Percentiles rank a stretch among this genome's conserved stretches.
phyloP scores from a whole-genome alignment of 1,140 invertebrate genomes.

The Sycobia sp. region DNA sequence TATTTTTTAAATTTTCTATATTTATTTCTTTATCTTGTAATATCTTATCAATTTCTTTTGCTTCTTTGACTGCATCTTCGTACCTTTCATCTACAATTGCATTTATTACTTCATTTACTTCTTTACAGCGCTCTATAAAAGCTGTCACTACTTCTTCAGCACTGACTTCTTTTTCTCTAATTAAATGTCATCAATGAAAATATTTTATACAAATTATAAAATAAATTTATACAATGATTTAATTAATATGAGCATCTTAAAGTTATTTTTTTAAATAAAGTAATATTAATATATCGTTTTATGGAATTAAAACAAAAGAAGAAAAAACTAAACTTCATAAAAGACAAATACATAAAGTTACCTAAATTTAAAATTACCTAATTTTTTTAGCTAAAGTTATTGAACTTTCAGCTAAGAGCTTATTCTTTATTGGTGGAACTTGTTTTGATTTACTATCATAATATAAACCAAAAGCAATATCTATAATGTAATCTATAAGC shows the following conservation, averaged over 20 bases:
- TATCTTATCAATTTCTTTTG: constrained; percentile 71
- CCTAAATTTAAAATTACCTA: constrained; percentile 49
- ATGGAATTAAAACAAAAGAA: background rate
- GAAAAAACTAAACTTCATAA: constrained; percentile 5
- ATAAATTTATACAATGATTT: too few relatives aligned
- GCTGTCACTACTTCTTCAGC: constrained; percentile 74
- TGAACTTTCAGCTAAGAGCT: constrained; percentile 70
- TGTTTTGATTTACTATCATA: constrained; percentile 63
- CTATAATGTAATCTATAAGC: constrained; percentile 56
- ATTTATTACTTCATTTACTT: constrained; percentile 80
- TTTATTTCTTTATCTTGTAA: constrained; percentile 59
- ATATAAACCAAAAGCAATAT: constrained; percentile 62
- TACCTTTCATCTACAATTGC: constrained; percentile 81
- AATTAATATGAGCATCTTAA: constrained; percentile 4
- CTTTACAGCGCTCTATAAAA: constrained; percentile 78
- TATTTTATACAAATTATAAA: constrained; percentile 14
- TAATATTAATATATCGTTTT: too few relatives aligned
- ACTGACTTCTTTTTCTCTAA: constrained; percentile 64
- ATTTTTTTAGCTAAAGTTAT: constrained; percentile 70
- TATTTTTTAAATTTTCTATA: constrained; percentile 60
- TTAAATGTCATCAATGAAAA: constrained; percentile 15
- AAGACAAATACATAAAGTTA: background rate
- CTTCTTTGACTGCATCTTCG: constrained; percentile 77
- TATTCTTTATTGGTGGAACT: constrained; percentile 65
- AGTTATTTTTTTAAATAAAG: too few relatives aligned